Percentiles rank a stretch among this genome's conserved stretches.
Conservation (phyloP, 2,888 invertebrate genomes). For the Congeria kusceri region DNA sequence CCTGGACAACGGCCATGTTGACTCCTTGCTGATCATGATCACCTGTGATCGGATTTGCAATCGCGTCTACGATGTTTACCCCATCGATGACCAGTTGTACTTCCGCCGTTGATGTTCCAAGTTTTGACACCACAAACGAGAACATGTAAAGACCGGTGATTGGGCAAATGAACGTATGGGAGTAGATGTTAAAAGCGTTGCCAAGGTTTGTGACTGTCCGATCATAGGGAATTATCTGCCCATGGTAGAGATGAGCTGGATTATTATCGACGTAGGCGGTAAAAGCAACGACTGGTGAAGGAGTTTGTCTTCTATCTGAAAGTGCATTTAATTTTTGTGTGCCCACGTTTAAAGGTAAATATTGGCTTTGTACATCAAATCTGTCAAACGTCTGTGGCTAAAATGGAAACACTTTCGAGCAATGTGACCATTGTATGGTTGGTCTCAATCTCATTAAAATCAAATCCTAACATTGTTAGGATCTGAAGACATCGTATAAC, state of each 20-base stretch:
- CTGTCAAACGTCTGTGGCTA: no score
- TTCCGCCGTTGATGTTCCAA: background rate
- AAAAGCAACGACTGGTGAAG: background rate
- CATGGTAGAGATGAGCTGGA: background rate
- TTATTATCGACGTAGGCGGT: conserved; percentile 5
- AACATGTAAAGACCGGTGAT: conserved; percentile 7
- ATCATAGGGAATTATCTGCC: background rate
- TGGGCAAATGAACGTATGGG: conserved; percentile 2
- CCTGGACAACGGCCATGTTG: conserved; percentile 6
- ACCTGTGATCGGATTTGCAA: background rate
- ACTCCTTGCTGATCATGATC: conserved; percentile 1
- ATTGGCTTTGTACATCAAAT: no score
- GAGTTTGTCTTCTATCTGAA: background rate
- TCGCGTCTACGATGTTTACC: conserved; percentile 5
- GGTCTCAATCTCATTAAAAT: no score
- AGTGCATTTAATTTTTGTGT: no score
- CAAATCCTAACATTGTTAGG: no score
- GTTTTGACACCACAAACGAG: background rate
- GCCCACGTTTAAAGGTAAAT: no score
- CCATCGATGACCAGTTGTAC: conserved; percentile 10
- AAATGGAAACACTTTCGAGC: no score
- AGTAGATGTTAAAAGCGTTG: background rate
- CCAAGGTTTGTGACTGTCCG: conserved; percentile 6
- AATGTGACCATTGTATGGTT: no score
- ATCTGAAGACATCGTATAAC: no score